Base-by-base conservation (phyloP, 2,888 invertebrate species). In the Xylophagus ater region DNA sequence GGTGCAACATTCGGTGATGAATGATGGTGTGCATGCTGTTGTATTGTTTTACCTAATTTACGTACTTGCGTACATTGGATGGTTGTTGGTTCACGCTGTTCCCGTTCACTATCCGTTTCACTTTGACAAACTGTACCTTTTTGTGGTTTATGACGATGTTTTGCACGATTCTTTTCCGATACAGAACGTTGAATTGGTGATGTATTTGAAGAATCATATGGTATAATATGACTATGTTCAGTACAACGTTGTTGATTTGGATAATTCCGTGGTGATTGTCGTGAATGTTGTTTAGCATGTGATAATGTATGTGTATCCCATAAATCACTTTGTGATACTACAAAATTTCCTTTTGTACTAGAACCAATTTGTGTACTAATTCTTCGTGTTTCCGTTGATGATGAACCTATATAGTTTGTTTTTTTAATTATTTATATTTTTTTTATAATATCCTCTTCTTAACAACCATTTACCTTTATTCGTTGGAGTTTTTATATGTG, bases 221-320 rank as follows among this genome's bases (percentile, higher is more conserved):
- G 53, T 31, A 60, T 55, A 21, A 62, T 59, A 20, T 63, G 63
- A 46, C 59, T 59, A 35, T 65, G 65, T 35, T 65, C 65, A 10
- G 59, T 55, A 35, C 65, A 65, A 14, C 65, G 62, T 32, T 46
- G 46, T 5, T 59, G 58, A 46, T 56, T 62, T 15, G 60, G 57
- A 43, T 62, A 57, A 41, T 59, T 63, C 4, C 65, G 57, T n/a
- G 65, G 62, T 33, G 65, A 62, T 43, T 65, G 64, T 1, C 65
- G 54, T 3, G 60, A 58, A 43, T 61, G 60, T 41, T 64, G 64
- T 41, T 65, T 65, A 34, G 64, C 64, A 50, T 65, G 65, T 1
- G 74, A 73, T 47, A 76, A 70, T 0, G 75, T 76, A 44, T 71
- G 74, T 0, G 76, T 76, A 48, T 76, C 75, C 76, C 76, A 76